Evolutionary conservation across 2,113 vertebrate species (phyloP).

Genomic region (Perognathus longimembris): DNA sequence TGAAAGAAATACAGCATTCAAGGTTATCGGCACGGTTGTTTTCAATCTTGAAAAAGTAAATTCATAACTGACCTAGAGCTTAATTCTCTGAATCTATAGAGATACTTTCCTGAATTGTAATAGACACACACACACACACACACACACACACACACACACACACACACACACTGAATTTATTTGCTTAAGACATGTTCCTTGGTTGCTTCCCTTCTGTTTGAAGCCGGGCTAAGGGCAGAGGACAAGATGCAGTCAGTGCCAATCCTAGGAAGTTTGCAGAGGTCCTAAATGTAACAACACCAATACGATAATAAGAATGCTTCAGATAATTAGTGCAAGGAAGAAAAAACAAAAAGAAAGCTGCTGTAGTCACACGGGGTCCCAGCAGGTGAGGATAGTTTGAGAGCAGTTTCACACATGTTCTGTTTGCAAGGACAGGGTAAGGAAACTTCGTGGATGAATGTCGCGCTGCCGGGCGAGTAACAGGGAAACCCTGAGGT

Average conservation of each 20-base stretch:
- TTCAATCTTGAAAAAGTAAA: conserved; percentile 7
- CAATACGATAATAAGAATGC: neutral
- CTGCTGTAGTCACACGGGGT: neutral
- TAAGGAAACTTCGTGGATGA: neutral
- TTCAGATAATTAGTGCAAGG: conserved; percentile 1
- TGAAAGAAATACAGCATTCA: conserved; percentile 15
- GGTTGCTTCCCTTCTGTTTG: neutral
- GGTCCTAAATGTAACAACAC: neutral
- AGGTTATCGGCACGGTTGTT: conserved; percentile 12
- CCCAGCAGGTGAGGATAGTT: neutral
- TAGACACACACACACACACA: neutral
- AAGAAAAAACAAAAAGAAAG: neutral
- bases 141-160: too few species aligned
- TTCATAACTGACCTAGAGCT: neutral
- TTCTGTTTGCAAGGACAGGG: neutral
- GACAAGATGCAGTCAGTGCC: neutral
- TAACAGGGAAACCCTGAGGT: neutral
- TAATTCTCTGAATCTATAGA: conserved; percentile 4
- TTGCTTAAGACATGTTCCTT: neutral
- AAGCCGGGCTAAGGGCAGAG: neutral
- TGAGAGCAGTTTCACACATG: conserved; percentile 10
- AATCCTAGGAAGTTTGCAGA: neutral
- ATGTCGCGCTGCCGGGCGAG: neutral
- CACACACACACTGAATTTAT: neutral
- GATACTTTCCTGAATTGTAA: neutral